Evolutionary conservation across 2,797 vertebrate species (phyloP), one percentile per base, ranked within the genome.

Genomic region (Sternarchorhynchus goeldii): DNA sequence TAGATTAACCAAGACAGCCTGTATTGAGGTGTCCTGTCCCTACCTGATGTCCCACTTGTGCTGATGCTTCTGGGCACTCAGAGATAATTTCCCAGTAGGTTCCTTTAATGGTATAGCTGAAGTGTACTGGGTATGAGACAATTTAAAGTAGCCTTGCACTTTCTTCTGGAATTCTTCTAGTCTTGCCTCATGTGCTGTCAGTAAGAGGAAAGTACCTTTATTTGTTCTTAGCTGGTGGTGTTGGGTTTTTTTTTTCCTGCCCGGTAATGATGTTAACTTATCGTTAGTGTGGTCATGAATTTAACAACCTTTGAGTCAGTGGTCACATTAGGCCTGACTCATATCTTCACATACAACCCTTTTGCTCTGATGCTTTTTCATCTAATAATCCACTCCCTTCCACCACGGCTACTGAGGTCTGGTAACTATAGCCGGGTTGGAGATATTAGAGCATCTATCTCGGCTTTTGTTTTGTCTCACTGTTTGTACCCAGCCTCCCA

Each of bases 401-500:
- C 59, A 32, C 57, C n/a, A 14, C 45, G 25, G 18, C 64, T 64
- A 65, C 55, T 60, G 31, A 36, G 31, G 34, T 68, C 50, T 6
- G 78, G 25, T 70, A 36, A 72, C 63, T 58, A 45, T 56, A 57
- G 85, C 82, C 71, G 77, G 39, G 45, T 62, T 78, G 79, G 81
- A 83, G 57, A 74, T 82, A 85, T 84, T 87, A 81, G 82, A 84
- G 79, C 77, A 80, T 78, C 76, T 82, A 29, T 83, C 66, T 73
- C 53, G 12, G 29, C 74, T 83, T 87, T 83, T 86, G 82, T 85
- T 82, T 85, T 76, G 17, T 82, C 82, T 80, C 72, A 71, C 79
- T 81, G 83, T 78, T 87, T 87, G 87, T 87, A 83, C 67, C 58
- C 81, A 84, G 74, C 67, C 80, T 85, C 82, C 84, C 89, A 85